Evolutionary conservation across 2,888 invertebrate species (phyloP), one percentile per base, ranked within the genome.

Genomic region (Bhutanitis thaidina): DNA sequence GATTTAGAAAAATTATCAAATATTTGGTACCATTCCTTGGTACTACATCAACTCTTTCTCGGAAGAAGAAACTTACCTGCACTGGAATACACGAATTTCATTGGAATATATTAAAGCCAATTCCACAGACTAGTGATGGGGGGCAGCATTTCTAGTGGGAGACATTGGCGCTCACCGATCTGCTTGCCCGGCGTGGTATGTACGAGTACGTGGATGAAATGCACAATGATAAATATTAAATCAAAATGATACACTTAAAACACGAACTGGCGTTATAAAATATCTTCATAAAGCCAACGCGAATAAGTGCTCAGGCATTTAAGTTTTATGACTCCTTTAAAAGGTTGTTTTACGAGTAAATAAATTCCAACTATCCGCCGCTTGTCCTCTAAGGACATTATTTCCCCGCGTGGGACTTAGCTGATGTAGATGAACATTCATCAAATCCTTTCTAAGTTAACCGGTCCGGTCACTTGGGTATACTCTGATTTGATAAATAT

Each of bases 361-460:
- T 43, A 35, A 52, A 52, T 53, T 49, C 36, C 37, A 51, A 54
- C 40, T 49, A 50, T 48, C 53, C 44, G 45, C 49, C 40, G 49
- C 37, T 39, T 54, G 60, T 56, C 59, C 62, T 64, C 55, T 57
- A 56, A 62, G 58, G 61, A 58, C 58, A 54, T 58, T 60, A 43
- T 54, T 34, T 41, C 34, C 47, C 38, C 30, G 60, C 54, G 57
- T 60, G 54, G 57, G 58, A 51, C 27, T 51, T 52, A 56, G 54
- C 45, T 40, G 54, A 56, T 56, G 52, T 58, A 56, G 56, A 56
- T 49, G 46, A 52, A 56, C 53, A 55, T 55, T 56, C 49, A 57
- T 55, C 51, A 47, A 54, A 49, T 56, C 62, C 59, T 61, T 64
- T 47, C 36, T 47, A 43, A 25, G 16, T 36, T 13, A 51, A 53